Base-by-base conservation (phyloP, 1,140 invertebrate genomes). In the Anoplolepis gracilipes region DNA sequence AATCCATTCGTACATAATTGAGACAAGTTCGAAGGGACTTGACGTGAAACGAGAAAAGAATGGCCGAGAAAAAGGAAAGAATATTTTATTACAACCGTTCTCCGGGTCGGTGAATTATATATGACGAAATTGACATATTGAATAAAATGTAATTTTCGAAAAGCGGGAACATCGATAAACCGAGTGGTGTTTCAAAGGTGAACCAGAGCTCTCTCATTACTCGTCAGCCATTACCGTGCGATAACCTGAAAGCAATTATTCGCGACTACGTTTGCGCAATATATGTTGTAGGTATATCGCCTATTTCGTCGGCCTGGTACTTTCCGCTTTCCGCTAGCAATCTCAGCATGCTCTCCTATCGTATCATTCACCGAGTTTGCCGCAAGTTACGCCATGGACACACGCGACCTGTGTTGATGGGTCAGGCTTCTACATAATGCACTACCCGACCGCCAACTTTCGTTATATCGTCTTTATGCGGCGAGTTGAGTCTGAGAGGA, bases 171-270 rank as follows among this genome's bases (percentile, higher is more conserved):
- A 28, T 57, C 65, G 7, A 82, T 73, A 33, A 61, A 82, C n/a
- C 36, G n/a, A 2, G 1, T 42, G 64, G 49, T 13, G 53, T 25
- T 70, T 1, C 49, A 67, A 59, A 81, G 36, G 53, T 25, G 19
- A 57, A 28, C 33, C 77, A 49, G 46, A 49, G 16, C n/a, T 55
- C 33, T 81, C 16, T n/a, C 22, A 22, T 5, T 53, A n/a, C n/a
- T n/a, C 1, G 39, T 30, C 28, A 55, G 49, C 30, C 64, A 33
- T 70, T 49, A 57, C 49, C 25, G 53, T 11, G 65, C 78, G 78
- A 82, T 82, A 72, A 61, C 78, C 33, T 39, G 36, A 46, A 59
- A 72, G 53, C 78, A 82, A 82, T 82, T 82, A 72, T 72, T 82
- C 36, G 78, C 67, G 53, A 42, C 25, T 39, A 62, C 11, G 16